Evolutionary conservation across 1,140 invertebrate species (phyloP).

Genomic region (Protaetia brevitarsis): DNA sequence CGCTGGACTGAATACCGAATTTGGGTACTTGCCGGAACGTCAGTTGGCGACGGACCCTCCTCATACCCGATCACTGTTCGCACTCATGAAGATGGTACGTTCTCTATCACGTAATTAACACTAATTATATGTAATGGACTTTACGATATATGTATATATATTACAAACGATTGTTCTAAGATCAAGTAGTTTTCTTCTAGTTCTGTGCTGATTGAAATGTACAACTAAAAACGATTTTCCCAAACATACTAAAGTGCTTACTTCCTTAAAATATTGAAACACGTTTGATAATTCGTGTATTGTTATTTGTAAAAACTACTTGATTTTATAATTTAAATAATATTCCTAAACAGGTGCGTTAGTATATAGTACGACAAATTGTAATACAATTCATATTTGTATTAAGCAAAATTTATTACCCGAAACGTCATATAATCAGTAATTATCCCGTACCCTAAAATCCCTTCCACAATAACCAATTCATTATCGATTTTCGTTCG

Average conservation of each 20-base stretch:
- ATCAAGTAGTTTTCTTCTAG: background rate
- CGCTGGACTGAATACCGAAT: slow-evolving; percentile 95
- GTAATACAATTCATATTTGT: slow-evolving; percentile 4
- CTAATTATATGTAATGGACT: slow-evolving; percentile 21
- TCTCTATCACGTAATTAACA: slow-evolving; percentile 24
- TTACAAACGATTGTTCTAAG: slow-evolving; percentile 17
- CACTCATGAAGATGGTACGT: slow-evolving; percentile 99
- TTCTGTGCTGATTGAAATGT: background rate
- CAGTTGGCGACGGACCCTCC: slow-evolving; percentile 86
- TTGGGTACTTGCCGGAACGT: slow-evolving; percentile 90
- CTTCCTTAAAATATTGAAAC: too few relatives aligned
- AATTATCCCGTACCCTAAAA: background rate
- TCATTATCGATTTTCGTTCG: background rate
- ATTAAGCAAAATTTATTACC: background rate
- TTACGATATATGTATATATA: slow-evolving; percentile 2
- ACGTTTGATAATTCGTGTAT: too few relatives aligned
- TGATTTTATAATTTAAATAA: slow-evolving; percentile 14
- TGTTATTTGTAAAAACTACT: too few relatives aligned
- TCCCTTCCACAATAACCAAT: background rate
- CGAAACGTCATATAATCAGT: background rate
- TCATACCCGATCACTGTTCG: slow-evolving; percentile 85
- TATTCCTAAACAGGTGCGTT: slow-evolving; percentile 4
- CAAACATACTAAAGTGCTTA: too few relatives aligned
- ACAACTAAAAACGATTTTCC: too few relatives aligned
- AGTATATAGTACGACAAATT: slow-evolving; percentile 1